phyloP scores from a whole-genome alignment of 2,797 vertebrate genomes.

The Cyprinella venusta region DNA sequence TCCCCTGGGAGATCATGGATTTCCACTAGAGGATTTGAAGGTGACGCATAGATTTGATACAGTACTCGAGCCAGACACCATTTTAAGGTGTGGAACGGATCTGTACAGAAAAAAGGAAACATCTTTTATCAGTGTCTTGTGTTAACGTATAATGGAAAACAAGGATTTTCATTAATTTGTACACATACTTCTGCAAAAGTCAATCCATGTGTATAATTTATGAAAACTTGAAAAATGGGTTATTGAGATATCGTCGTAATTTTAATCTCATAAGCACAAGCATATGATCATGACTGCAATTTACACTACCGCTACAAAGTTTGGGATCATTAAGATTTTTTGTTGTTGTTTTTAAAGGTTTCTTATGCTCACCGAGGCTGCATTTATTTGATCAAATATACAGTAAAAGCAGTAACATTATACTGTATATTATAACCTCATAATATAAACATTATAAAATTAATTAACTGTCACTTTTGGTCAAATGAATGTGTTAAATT shows the following conservation, averaged over 20 bases:
- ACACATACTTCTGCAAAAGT: not conserved
- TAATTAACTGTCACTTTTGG: too few species aligned
- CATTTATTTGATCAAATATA: not conserved
- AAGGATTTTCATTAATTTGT: not conserved
- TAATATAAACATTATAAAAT: not conserved
- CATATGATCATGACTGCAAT: not conserved
- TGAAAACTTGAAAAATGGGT: not conserved
- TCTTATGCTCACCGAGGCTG: not conserved
- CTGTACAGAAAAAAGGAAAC: not conserved
- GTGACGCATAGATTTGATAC: conserved; percentile 10
- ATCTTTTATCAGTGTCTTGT: not conserved
- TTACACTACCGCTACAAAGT: not conserved
- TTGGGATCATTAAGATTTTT: not conserved
- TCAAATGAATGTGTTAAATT: not conserved
- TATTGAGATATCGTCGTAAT: not conserved
- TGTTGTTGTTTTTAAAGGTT: not conserved
- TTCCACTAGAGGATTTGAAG: conserved; percentile 36
- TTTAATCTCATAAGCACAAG: not conserved
- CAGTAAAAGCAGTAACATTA: not conserved
- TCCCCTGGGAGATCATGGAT: conserved; percentile 25
- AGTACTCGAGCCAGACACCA: conserved; percentile 8
- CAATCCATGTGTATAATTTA: not conserved
- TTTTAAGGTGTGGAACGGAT: conserved; percentile 5
- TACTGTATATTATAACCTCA: not conserved
- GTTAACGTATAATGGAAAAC: not conserved